Evolutionary conservation across 2,888 invertebrate genomes (phyloP).

Genomic region (Gibbula magus): DNA sequence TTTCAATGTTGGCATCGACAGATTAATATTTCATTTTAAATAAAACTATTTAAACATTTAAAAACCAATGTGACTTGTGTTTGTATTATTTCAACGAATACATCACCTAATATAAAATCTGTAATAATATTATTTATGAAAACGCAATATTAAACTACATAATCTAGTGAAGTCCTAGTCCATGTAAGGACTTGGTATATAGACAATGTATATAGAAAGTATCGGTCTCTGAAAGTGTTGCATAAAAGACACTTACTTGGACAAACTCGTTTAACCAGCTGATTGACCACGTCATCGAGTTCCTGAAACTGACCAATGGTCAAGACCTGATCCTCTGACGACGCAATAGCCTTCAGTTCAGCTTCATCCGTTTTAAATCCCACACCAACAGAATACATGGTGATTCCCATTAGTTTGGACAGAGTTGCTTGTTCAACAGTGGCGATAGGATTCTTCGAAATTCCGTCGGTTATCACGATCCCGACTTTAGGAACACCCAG

Average conservation of each 20-base stretch:
- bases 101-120: too few species aligned
- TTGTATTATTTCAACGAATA: too few species aligned
- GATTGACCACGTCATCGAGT: constrained; percentile 34
- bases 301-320: constrained; percentile 45
- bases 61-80: too few species aligned
- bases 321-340: constrained; percentile 47
- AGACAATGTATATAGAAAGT: too few species aligned
- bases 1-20: too few species aligned
- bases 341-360: constrained; percentile 63
- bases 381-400: constrained; percentile 74
- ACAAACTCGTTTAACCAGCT: constrained; percentile 46
- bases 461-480: constrained; percentile 74
- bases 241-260: constrained; percentile 34
- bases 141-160: too few species aligned
- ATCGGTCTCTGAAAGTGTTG: too few species aligned
- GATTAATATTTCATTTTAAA: too few species aligned
- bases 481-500: constrained; percentile 68
- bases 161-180: too few species aligned
- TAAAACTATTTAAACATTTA: too few species aligned
- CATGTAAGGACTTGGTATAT: too few species aligned
- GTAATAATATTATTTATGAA: too few species aligned
- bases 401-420: constrained; percentile 70
- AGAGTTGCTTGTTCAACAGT: constrained; percentile 70
- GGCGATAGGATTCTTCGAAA: constrained; percentile 60
- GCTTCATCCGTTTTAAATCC: constrained; percentile 64